Percentiles rank a stretch among this genome's conserved stretches.
phyloP scores from a whole-genome alignment of 1,140 invertebrate species.

The Drosophila watanabei region DNA sequence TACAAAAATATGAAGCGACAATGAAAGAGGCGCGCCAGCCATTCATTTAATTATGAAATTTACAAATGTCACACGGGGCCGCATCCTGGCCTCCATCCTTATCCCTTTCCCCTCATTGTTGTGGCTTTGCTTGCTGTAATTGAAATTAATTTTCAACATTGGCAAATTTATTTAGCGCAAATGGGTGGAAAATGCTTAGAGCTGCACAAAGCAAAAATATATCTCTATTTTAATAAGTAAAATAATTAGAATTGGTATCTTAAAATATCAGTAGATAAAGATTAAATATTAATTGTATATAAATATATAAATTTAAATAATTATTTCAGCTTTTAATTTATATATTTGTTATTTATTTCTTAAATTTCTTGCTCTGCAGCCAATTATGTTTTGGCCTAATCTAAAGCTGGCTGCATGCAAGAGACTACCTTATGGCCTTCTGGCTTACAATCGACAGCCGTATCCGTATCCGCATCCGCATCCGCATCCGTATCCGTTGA shows the following conservation, averaged over 20 bases:
- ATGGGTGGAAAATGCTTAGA: background rate
- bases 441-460: conserved; percentile 37
- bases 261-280: background rate
- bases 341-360: background rate
- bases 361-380: background rate
- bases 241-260: no score
- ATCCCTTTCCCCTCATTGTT: conserved; percentile 35
- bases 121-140: conserved; percentile 59
- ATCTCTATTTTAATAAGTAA: fast-evolving
- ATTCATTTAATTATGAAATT: conserved; percentile 68
- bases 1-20: conserved; percentile 35
- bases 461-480: conserved; percentile 16
- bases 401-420: background rate
- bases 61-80: conserved; percentile 33
- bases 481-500: conserved; percentile 41
- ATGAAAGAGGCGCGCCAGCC: conserved; percentile 21
- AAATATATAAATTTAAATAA: background rate
- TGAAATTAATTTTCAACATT: conserved; percentile 65
- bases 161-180: conserved; percentile 24
- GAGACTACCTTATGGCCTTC: conserved; percentile 18
- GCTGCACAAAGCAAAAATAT: background rate
- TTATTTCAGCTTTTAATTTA: background rate
- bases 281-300: background rate
- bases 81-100: background rate
- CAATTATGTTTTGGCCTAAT: conserved; percentile 39